Base-by-base conservation (phyloP, 2,888 invertebrate genomes). In the Folsomia candida region DNA sequence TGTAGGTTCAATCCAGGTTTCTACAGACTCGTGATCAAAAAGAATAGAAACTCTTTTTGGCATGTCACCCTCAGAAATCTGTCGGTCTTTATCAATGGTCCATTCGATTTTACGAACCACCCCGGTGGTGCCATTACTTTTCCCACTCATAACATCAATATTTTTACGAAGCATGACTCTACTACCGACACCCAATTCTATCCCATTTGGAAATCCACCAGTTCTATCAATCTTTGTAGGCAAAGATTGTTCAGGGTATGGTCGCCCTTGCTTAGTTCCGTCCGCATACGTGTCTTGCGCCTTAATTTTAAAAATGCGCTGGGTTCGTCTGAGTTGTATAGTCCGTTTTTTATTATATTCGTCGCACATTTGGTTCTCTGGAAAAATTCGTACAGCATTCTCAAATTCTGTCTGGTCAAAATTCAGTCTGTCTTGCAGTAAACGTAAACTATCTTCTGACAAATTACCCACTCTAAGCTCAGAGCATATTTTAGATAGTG, bases 121-220 rank as follows among this genome's bases (percentile, higher is more conserved):
- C 9, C 62, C 62, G 25, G 26, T 25, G 2, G 47, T 9, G 2
- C 64, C 64, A 64, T 64, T 64, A 2, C 37, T 51, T 22, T 37
- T 20, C 6, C 67, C 59, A 28, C 22, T 29, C 6, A 18, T 11
- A 20, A 25, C 3, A 37, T 51, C 27, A 9, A 68, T 59, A 25
- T 71, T 71, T 64, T 68, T 59, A 18, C 65, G 28, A 2, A 71
- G 54, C 66, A 68, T 71, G 18, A 68, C 29, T 20, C 65, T n/a
- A 22, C 22, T 20, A 9, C 66, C 68, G 1, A 25, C 24, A 1
- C 60, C 66, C n/a, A 71, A 9, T 6, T 37, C 18, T 9, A 71
- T 1, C 2, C 14, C n/a, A 18, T 14, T 4, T 1, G 65, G 57
- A 1, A 71, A 37, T 9, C 71, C 71, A 9, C 60, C 71, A 20